Evolutionary conservation across 2,888 invertebrate genomes (phyloP).

Genomic region (Stenchaetothrips biformis): DNA sequence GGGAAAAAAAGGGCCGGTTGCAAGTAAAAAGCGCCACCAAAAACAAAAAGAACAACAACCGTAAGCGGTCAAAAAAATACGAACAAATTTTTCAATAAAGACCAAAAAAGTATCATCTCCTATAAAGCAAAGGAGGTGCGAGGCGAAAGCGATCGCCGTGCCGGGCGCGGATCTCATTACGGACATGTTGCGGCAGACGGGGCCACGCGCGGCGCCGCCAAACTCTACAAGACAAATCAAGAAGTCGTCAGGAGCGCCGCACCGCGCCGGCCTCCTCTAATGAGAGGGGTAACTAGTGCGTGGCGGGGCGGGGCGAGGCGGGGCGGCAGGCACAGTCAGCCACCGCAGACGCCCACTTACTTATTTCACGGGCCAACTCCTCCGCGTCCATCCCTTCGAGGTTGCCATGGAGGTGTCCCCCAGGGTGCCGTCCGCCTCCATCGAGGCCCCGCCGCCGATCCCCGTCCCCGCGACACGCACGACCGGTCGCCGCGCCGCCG

Average conservation of each 20-base stretch:
- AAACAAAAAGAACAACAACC: background rate
- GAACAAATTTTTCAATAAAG: background rate
- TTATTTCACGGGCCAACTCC: slow-evolving; percentile 18
- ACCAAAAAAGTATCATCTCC: background rate
- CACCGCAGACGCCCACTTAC: background rate
- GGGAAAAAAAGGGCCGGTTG: background rate
- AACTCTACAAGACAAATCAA: slow-evolving; percentile 10
- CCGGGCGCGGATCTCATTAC: background rate
- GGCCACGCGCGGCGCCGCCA: background rate
- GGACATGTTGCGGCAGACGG: too few relatives aligned
- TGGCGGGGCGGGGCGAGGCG: too few relatives aligned
- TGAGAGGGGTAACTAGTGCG: slow-evolving; percentile 9
- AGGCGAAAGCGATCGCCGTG: background rate
- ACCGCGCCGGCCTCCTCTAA: background rate
- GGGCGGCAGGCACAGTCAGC: too few relatives aligned
- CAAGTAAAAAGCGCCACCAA: background rate
- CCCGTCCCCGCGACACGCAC: background rate
- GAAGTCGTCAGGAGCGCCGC: background rate
- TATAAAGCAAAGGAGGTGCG: background rate
- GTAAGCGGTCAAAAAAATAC: background rate
- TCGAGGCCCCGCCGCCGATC: background rate
- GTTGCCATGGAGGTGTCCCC: background rate
- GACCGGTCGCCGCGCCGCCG: background rate
- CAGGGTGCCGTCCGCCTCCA: background rate
- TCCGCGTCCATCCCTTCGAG: background rate